phyloP scores from a whole-genome alignment of 2,113 vertebrate genomes.

The Nymphicus hollandicus region DNA sequence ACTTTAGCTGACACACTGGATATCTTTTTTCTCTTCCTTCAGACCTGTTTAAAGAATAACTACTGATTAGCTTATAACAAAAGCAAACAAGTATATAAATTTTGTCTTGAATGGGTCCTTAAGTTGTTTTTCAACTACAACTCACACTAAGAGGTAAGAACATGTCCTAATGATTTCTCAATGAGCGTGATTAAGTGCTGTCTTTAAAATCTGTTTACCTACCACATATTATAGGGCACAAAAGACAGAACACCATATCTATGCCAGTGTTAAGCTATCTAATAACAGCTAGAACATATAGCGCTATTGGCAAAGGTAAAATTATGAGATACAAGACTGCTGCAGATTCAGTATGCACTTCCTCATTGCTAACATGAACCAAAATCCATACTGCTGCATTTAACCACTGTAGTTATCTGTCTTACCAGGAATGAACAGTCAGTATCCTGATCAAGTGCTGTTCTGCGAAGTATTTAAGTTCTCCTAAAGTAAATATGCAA shows the following conservation, averaged over 20 bases:
- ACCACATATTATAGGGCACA: neutral
- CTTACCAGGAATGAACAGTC: neutral
- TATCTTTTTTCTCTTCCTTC: neutral
- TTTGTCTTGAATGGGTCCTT: neutral
- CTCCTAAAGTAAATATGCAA: neutral
- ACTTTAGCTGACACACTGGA: neutral
- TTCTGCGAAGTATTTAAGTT: neutral
- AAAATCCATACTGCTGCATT: neutral
- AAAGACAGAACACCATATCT: neutral
- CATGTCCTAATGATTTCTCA: neutral
- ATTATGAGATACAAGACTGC: neutral
- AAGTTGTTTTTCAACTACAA: neutral
- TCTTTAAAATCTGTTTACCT: constrained; percentile 7
- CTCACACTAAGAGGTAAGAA: neutral
- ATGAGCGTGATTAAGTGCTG: neutral
- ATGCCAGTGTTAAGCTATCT: neutral
- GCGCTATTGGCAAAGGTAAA: neutral
- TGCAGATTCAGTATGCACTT: neutral
- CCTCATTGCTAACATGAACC: neutral
- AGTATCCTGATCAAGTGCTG: neutral
- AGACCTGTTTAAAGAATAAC: neutral
- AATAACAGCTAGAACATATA: neutral
- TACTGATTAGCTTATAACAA: neutral
- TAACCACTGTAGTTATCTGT: neutral
- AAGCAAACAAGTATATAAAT: neutral